Evolutionary conservation across 2,888 invertebrate species (phyloP), one percentile per base, ranked within the genome.

Genomic region (Lottia gigantea): DNA sequence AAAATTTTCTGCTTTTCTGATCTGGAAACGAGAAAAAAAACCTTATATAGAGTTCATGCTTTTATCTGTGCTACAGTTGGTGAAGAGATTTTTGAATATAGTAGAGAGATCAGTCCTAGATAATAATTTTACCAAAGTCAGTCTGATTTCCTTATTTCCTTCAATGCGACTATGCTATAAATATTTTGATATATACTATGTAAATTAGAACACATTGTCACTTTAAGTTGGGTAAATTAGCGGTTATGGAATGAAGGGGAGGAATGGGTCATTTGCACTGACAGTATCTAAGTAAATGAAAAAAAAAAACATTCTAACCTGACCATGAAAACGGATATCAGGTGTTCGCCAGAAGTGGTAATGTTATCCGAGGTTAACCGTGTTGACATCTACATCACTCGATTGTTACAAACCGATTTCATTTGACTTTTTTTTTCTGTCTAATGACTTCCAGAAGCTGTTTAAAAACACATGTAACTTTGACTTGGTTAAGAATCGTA

Each of bases 281-380:
- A 23, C 19, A 55, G 4, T 19, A 12, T 19, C 55, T 55, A 23
- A n/a, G n/a, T 12, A 19, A 55, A 23, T 19, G 23, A 8, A 55
- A 55, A 55, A n/a, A n/a, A 23, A 11, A 55, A 23, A 55, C 23
- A 55, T 55, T 55, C 16, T 19, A 23, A 55, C 23, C 40, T 40
- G 8, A 6, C 40, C 2, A 55, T 55, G 55, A 23, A 55, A 23
- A 19, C 23, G 23, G 55, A 55, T 55, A 55, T 55, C 55, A 55
- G 55, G 15, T 55, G 55, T 23, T 8, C 23, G 8, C 55, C 55
- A 55, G 19, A 55, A 55, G 23, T 55, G 19, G 55, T 55, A 55
- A 55, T 55, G 55, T 55, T 55, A 55, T 23, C 55, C 19, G 12
- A 23, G 55, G 55, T 55, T 55, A 55, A 55, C 55, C 55, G 23